These are phyloP conservation scores for Stomorhina lunata DNA, from an alignment of 2,888 invertebrate species.

Conservation along the genomic window DNA sequence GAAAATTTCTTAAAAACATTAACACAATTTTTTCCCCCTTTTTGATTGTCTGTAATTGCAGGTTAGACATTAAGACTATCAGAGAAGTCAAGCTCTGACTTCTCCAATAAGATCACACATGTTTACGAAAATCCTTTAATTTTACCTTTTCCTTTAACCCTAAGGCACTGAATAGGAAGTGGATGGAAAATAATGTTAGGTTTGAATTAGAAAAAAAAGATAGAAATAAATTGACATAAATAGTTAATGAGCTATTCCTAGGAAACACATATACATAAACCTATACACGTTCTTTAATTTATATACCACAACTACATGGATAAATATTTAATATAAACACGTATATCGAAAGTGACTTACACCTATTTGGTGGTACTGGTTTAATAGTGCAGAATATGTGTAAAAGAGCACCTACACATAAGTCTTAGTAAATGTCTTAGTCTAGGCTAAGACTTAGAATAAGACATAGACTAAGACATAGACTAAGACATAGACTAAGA, in stretches of 20 bases:
- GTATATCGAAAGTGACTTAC: background rate
- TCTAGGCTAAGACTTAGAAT: no score
- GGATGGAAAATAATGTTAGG: background rate
- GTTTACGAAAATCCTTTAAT: constrained; percentile 21
- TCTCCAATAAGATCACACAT: constrained; percentile 10
- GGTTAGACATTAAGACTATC: background rate
- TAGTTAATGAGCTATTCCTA: constrained; percentile 54
- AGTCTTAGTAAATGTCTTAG: no score
- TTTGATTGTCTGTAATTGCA: background rate
- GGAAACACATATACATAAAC: constrained; percentile 28
- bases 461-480: no score
- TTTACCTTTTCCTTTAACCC: constrained; percentile 39
- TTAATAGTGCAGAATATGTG: background rate
- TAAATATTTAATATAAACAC: constrained; percentile 10
- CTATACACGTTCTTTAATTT: background rate
- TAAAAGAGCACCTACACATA: background rate
- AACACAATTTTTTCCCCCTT: background rate
- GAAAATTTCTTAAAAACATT: constrained; percentile 11
- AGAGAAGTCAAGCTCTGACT: background rate
- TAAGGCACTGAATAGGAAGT: background rate
- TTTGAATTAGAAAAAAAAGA: background rate
- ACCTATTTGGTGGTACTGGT: background rate
- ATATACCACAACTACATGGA: background rate
- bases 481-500: no score
- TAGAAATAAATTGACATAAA: constrained; percentile 58